These are phyloP conservation scores for Apodemia mormo DNA, from an alignment of 2,888 invertebrate genomes.

Conservation along the genomic window DNA sequence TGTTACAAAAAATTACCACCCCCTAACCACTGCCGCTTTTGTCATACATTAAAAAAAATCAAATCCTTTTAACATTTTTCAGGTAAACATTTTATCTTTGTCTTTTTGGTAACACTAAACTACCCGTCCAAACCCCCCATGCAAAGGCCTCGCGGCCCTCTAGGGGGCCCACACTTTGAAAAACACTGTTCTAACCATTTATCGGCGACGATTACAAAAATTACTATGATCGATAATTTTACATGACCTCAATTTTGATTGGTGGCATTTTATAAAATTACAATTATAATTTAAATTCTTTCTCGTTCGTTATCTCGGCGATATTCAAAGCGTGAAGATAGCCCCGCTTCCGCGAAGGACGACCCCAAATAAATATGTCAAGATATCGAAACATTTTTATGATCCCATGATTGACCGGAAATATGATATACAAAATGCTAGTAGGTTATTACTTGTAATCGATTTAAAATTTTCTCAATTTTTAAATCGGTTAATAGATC, in stretches of 20 bases:
- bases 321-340: constrained; percentile 30
- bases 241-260: constrained; percentile 3
- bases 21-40: too few relatives aligned
- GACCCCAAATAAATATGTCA: constrained; percentile 37
- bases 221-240: background rate
- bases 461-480: too few relatives aligned
- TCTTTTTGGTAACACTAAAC: too few relatives aligned
- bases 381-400: constrained; percentile 8
- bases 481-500: too few relatives aligned
- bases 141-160: too few relatives aligned
- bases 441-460: too few relatives aligned
- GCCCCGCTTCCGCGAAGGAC: constrained; percentile 41
- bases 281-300: constrained; percentile 5
- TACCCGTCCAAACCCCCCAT: too few relatives aligned
- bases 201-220: background rate
- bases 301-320: constrained; percentile 31
- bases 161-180: too few relatives aligned
- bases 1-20: too few relatives aligned
- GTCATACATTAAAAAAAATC: too few relatives aligned
- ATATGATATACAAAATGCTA: background rate
- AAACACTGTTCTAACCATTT: background rate
- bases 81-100: too few relatives aligned
- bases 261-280: background rate
- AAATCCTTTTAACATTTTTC: too few relatives aligned
- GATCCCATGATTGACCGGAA: constrained; percentile 11